Conservation (phyloP, 1,140 invertebrate genomes). For the Calliopsis andreniformis region DNA sequence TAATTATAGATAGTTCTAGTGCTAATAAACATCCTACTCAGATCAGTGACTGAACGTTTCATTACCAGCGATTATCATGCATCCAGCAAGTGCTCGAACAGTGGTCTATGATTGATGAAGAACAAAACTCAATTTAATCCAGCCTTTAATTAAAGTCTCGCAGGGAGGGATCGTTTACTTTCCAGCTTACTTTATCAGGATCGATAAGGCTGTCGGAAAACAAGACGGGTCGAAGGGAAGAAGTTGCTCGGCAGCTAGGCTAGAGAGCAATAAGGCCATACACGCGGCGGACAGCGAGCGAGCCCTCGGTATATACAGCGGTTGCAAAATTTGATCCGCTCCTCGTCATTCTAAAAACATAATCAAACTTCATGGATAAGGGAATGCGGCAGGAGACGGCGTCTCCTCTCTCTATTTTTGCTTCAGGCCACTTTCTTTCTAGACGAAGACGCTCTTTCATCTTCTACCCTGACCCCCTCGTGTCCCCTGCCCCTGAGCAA, state of each 20-base stretch:
- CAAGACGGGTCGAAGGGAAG: slow-evolving; percentile 16
- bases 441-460: slow-evolving; percentile 62
- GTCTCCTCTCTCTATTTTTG: slow-evolving; percentile 56
- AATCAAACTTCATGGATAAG: slow-evolving; percentile 68
- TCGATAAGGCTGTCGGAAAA: slow-evolving; percentile 30
- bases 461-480: slow-evolving; percentile 54
- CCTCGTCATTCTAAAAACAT: slow-evolving; percentile 62
- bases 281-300: slow-evolving; percentile 3
- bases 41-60: too few species aligned
- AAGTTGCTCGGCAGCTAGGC: not conserved
- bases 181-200: slow-evolving; percentile 17
- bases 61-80: not conserved
- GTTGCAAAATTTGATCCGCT: slow-evolving; percentile 64
- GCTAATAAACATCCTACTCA: too few species aligned
- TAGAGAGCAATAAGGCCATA: slow-evolving; percentile 29
- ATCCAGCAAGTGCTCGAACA: not conserved
- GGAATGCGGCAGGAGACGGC: slow-evolving; percentile 21
- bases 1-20: too few species aligned
- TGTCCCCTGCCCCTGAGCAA: slow-evolving; percentile 17
- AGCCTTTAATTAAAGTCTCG: slow-evolving; percentile 31
- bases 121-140: not conserved
- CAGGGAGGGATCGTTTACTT: slow-evolving; percentile 25
- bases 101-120: slow-evolving; percentile 30
- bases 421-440: slow-evolving; percentile 54
- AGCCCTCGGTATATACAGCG: slow-evolving; percentile 20